A percentile compares a stretch with the other conserved stretches of the same genome.
phyloP scores from a whole-genome alignment of 2,797 vertebrate genomes.

The Dryobates pubescens region DNA sequence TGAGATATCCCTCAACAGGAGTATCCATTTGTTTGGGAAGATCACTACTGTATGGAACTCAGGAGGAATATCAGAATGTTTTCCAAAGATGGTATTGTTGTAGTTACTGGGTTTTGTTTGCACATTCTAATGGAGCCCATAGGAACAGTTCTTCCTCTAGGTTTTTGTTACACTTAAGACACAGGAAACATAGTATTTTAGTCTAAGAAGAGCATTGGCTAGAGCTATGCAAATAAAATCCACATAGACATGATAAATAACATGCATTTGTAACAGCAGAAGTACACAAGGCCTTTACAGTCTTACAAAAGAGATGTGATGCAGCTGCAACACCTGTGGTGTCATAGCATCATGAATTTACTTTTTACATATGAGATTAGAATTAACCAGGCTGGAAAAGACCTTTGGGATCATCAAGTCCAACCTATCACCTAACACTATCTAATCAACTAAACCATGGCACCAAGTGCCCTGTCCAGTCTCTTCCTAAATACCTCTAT shows the following conservation, averaged over 20 bases:
- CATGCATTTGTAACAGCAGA: background rate
- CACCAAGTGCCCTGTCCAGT: too few species aligned
- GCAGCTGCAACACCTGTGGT: background rate
- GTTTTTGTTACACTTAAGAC: background rate
- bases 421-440: too few species aligned
- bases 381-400: too few species aligned
- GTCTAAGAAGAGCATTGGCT: background rate
- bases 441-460: too few species aligned
- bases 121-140: accelerated
- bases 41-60: background rate
- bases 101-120: background rate
- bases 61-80: background rate
- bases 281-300: background rate
- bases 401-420: too few species aligned
- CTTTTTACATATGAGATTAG: background rate
- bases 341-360: background rate
- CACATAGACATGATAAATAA: background rate
- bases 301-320: background rate
- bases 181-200: background rate
- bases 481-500: too few species aligned
- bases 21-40: background rate
- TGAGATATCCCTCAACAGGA: background rate
- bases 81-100: background rate
- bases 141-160: background rate
- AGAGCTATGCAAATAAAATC: background rate